Evolutionary conservation across 2,113 vertebrate species (phyloP), one percentile per base, ranked within the genome.

Genomic region (Toxotes chatareus): DNA sequence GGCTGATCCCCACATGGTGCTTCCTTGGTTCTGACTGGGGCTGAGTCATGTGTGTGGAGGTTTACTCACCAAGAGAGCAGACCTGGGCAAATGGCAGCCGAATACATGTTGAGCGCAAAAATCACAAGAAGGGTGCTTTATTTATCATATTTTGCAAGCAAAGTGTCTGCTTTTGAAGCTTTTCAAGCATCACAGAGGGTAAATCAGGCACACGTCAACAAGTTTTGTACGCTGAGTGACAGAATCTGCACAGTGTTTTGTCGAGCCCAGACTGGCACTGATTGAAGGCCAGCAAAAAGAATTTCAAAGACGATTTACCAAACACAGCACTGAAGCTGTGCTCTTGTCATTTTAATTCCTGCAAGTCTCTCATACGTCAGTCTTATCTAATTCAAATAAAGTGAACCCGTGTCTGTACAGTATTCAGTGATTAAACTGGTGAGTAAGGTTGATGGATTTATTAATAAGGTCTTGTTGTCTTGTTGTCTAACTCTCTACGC

Each of bases 41-140:
- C 17, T 74, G 60, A 62, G 65, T 73, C 70, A 82, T 78, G 57
- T 59, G 57, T 59, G 72, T 64, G 77, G 40, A 53, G n/a, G 44
- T 55, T 27, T 27, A 4, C 42, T 73, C n/a, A 57, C 38, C 60
- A 31, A 66, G 44, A 21, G 44, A 66, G 51, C 31, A 69, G 69
- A 71, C 73, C 63, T 53, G 60, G 31, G 67, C 4, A 53, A 70
- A 68, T 27, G 59, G 38, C 11, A 42, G 57, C 78, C 72, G 69
- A 66, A 79, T 85, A 64, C 76, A 83, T 76, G 47, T 42, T 6
- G 14, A 38, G 36, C 57, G 8, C 57, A 51, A 56, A 77, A 76
- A 36, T 47, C 46, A 36, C 64, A 78, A n/a, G 59, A 49, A 11
- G 31, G 19, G 51, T 5, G 40, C 49, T 47, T 70, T 38, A 77